Conservation (phyloP, 2,888 invertebrate species). For the Tuta absoluta region DNA sequence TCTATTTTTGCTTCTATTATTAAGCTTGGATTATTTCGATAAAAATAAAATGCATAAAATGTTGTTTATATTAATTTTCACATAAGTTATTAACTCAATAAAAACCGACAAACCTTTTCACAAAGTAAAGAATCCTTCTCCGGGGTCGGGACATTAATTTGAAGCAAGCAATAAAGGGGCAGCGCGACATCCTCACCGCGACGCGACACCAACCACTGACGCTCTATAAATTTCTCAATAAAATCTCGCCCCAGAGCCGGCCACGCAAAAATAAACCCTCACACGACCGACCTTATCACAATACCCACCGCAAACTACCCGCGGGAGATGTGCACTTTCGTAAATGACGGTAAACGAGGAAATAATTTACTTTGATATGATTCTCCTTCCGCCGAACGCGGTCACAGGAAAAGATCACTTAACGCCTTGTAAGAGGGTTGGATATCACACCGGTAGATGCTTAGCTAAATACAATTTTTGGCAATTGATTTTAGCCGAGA, state of each 20-base stretch:
- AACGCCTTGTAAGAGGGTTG: constrained; percentile 50
- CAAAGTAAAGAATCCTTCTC: constrained; percentile 69
- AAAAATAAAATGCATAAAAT: neutral
- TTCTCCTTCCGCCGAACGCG: constrained; percentile 55
- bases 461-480: constrained; percentile 69
- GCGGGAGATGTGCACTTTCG: constrained; percentile 64
- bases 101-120: constrained; percentile 70
- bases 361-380: constrained; percentile 77
- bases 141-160: constrained; percentile 78
- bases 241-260: constrained; percentile 51
- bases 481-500: constrained; percentile 74
- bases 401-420: constrained; percentile 55
- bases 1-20: neutral
- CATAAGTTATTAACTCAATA: constrained; percentile 60
- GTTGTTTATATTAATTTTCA: too few relatives aligned
- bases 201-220: constrained; percentile 47
- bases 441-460: constrained; percentile 43
- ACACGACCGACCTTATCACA: constrained; percentile 48
- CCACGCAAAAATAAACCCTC: constrained; percentile 62
- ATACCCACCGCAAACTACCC: constrained; percentile 40
- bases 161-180: constrained; percentile 77
- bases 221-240: constrained; percentile 74
- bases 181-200: constrained; percentile 67
- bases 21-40: neutral
- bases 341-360: constrained; percentile 66